A percentile compares a stretch with the other conserved stretches of the same genome.
phyloP scores from a whole-genome alignment of 2,113 vertebrate species.

The Regulus satrapa region DNA sequence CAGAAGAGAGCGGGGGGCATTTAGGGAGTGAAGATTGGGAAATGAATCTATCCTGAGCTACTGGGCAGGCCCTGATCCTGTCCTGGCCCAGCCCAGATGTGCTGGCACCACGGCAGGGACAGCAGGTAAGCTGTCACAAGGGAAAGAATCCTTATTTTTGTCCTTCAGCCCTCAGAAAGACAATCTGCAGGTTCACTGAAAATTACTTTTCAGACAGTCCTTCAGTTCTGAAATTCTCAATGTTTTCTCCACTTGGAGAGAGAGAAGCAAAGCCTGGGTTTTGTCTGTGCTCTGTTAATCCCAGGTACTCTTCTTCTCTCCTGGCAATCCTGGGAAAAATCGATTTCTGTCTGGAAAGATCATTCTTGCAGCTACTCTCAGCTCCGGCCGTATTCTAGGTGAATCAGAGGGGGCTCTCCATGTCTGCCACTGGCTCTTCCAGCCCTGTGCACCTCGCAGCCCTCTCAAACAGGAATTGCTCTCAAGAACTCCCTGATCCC shows the following conservation, averaged over 20 bases:
- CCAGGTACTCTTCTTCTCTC: background rate
- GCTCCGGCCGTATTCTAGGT: background rate
- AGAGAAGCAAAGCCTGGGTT: background rate
- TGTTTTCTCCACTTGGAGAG: background rate
- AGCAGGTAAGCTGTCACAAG: background rate
- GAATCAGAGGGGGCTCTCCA: background rate
- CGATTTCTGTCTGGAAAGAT: background rate
- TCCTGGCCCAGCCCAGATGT: background rate
- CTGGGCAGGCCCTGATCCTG: background rate
- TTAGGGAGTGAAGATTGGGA: background rate
- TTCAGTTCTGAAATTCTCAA: background rate
- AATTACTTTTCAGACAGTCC: background rate
- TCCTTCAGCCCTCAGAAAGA: background rate
- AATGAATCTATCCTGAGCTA: background rate
- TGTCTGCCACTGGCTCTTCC: background rate
- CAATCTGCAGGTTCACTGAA: background rate
- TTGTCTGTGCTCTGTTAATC: background rate
- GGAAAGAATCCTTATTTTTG: background rate
- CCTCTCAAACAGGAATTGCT: background rate
- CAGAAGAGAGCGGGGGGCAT: background rate
- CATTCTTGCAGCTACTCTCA: background rate
- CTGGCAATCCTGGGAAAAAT: background rate
- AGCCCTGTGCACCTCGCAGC: background rate
- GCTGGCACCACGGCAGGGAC: background rate
- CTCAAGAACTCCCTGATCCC: background rate